Evolutionary conservation across 2,113 vertebrate species (phyloP), one percentile per base, ranked within the genome.

Genomic region (Cyanocitta stelleri): DNA sequence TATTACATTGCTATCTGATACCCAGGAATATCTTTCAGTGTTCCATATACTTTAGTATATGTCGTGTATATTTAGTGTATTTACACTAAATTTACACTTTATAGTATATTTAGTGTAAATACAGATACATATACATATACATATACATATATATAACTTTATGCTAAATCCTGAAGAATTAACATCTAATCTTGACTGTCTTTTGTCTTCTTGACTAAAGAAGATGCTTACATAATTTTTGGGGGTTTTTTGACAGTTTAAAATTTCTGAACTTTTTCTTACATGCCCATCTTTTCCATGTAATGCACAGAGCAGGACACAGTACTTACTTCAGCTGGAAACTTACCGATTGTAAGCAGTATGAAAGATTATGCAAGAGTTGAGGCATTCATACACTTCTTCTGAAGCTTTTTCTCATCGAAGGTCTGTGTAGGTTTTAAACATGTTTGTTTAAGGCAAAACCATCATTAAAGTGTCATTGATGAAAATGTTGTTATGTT

Each of bases 201-300:
- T 7, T 26, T 67, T 77, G 8, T 81, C 27, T 74, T 82, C 13
- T 32, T 78, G 7, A 90, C 3, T 59, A n/a, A 29, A 54, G 5
- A 88, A 49, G 26, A 44, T 54, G 30, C 17, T 56, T 61, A 13
- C 7, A 30, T 39, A 3, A 23, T 71, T 78, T 56, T 41, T 1
- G 16, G 0, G 3, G 7, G 27, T 73, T 69, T 92, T 55, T 33
- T 43, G 4, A 13, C 43, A 27, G 4, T 22, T 63, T 66, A 24
- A 54, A 67, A 54, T 33, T 29, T 67, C 37, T 64, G 1, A 41
- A 10, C 49, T 44, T 33, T 63, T 88, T 82, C 13, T 74, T 43
- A 23, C 0, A 1, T 58, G 19, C 3, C 23, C 1, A 1, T 48
- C 15, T 58, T 80, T 84, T 76, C 29, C 3, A 9, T 48, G 13